phyloP scores from a whole-genome alignment of 2,888 invertebrate species.

The Himalopsyche kuldschensis region DNA sequence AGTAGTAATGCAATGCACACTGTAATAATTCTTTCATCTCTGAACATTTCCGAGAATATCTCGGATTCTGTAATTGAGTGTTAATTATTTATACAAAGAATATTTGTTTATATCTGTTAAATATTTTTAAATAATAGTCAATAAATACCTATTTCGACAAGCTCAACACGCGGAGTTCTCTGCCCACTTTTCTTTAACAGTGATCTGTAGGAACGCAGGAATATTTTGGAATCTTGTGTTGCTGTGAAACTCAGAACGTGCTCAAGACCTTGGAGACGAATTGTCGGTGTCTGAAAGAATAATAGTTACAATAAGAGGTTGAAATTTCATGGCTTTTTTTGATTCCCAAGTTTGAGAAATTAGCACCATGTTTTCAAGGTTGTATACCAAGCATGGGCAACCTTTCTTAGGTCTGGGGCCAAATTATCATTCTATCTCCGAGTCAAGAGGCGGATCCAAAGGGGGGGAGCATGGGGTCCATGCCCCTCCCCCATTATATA shows the following conservation, averaged over 20 bases:
- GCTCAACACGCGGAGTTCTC: slow-evolving; percentile 85
- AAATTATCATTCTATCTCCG: too few species aligned
- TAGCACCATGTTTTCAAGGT: too few species aligned
- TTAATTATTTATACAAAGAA: too few species aligned
- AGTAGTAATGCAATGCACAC: too few species aligned
- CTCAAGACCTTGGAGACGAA: slow-evolving; percentile 91
- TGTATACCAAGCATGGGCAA: too few species aligned
- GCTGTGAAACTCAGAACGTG: slow-evolving; percentile 90
- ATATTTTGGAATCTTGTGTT: slow-evolving; percentile 73
- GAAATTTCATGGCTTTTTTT: background rate
- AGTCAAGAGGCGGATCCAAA: too few species aligned
- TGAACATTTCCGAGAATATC: background rate
- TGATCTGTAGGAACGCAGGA: slow-evolving; percentile 78
- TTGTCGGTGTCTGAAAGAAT: slow-evolving; percentile 64
- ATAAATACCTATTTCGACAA: slow-evolving; percentile 79
- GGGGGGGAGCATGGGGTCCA: too few species aligned
- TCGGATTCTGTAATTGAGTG: too few species aligned
- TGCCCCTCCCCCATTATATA: too few species aligned
- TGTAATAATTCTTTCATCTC: background rate
- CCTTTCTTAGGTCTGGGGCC: too few species aligned
- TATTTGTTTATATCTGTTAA: background rate
- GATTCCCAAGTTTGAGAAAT: background rate
- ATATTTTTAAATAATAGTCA: too few species aligned
- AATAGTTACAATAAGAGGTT: background rate
- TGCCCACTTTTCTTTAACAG: slow-evolving; percentile 88